These are phyloP conservation scores for Pilophorus perplexus DNA, from an alignment of 2,888 invertebrate genomes.

Conservation along the genomic window DNA sequence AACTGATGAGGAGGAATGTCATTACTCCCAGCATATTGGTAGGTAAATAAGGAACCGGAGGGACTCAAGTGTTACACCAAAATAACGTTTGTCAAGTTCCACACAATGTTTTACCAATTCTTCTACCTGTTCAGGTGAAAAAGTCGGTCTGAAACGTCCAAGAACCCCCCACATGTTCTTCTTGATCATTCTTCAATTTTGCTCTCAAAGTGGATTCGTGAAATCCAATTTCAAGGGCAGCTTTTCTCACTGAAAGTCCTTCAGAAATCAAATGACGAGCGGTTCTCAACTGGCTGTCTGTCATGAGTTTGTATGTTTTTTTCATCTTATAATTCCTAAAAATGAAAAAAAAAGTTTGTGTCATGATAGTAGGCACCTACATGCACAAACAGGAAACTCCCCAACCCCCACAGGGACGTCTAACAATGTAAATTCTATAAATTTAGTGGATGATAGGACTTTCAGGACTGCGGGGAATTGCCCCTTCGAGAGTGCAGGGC, in stretches of 20 bases:
- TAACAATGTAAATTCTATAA: not conserved
- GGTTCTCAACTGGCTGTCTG: not conserved
- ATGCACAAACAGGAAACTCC: not conserved
- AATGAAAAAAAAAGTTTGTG: not conserved
- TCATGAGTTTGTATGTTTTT: too few species aligned
- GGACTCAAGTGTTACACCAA: conserved; percentile 7
- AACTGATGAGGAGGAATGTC: not conserved
- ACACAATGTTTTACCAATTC: conserved; percentile 5
- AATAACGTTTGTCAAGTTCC: conserved; percentile 1
- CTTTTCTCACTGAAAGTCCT: not conserved
- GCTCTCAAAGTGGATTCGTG: not conserved
- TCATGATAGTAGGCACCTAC: not conserved
- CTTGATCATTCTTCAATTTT: not conserved
- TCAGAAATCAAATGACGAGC: not conserved
- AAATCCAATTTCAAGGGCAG: conserved; percentile 5
- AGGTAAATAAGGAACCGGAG: conserved; percentile 4
- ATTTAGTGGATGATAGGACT: not conserved
- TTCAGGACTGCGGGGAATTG: not conserved
- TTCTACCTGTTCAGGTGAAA: not conserved
- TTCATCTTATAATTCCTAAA: not conserved
- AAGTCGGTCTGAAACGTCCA: not conserved
- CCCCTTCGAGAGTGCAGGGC: not conserved
- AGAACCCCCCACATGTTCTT: not conserved
- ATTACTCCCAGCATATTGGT: not conserved
- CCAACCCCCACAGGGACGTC: not conserved